These are phyloP conservation scores for Meteorus cinctellus DNA, from an alignment of 2,888 invertebrate genomes.

Conservation along the genomic window DNA sequence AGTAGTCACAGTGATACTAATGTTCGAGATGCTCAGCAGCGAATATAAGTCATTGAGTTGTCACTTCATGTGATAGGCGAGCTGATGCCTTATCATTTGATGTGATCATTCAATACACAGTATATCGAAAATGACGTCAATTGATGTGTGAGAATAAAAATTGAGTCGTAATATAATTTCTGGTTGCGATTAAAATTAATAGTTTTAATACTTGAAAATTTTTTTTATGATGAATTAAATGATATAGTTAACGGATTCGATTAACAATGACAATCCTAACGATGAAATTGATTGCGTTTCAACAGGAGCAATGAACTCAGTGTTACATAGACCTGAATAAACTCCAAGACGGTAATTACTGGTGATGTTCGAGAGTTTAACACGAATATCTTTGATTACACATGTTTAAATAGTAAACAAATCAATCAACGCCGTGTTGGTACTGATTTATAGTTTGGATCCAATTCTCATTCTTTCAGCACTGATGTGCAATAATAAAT, in stretches of 20 bases:
- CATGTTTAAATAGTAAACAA: background rate
- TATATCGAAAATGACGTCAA: slow-evolving; percentile 25
- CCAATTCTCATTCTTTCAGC: background rate
- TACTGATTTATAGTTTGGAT: background rate
- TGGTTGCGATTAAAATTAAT: background rate
- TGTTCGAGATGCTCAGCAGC: background rate
- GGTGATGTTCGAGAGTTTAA: background rate
- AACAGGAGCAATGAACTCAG: slow-evolving; percentile 2
- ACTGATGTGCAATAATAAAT: background rate
- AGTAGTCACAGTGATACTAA: background rate
- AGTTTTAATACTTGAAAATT: background rate
- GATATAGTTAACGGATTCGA: background rate
- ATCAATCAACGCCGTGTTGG: background rate
- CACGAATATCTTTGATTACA: background rate
- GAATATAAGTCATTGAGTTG: background rate
- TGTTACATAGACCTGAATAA: background rate
- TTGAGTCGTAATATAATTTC: background rate
- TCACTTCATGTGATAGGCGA: background rate
- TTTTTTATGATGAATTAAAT: background rate
- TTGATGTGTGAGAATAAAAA: background rate
- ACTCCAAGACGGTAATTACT: background rate
- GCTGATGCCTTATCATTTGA: background rate
- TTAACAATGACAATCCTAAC: background rate
- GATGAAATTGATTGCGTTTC: background rate
- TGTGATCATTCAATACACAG: slow-evolving; percentile 2